Evolutionary conservation across 2,113 vertebrate species (phyloP).

Genomic region (Vanacampus margaritifer): DNA sequence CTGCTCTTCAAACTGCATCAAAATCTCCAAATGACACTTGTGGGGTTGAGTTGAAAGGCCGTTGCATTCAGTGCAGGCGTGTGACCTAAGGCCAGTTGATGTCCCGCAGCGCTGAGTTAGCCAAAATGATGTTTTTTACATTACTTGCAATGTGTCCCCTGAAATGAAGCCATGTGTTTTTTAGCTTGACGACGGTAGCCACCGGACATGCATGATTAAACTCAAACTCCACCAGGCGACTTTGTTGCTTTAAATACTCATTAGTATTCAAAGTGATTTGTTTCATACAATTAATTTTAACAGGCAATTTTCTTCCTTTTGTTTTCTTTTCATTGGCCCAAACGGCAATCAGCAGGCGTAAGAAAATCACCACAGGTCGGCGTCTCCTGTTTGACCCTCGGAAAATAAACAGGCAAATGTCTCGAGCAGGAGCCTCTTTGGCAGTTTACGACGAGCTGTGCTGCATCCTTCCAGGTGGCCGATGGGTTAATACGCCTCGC

Average conservation of each 20-base stretch:
- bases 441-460: constrained; percentile 10
- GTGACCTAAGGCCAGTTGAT: not conserved
- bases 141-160: not conserved
- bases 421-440: constrained; percentile 23
- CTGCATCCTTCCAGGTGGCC: constrained; percentile 34
- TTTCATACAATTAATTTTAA: not conserved
- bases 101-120: not conserved
- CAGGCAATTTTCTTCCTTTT: constrained; percentile 15
- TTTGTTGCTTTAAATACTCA: constrained; percentile 18
- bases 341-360: constrained; percentile 26
- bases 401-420: constrained; percentile 57
- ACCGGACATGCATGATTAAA: constrained; percentile 3
- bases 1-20: not conserved
- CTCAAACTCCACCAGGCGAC: not conserved
- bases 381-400: constrained; percentile 45
- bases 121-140: not conserved
- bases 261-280: constrained; percentile 20
- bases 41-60: not conserved
- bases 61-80: not conserved
- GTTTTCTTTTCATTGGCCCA: constrained; percentile 32
- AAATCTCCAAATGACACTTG: not conserved
- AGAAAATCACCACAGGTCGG: constrained; percentile 33
- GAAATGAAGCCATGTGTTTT: not conserved
- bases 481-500: constrained; percentile 42
- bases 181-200: not conserved